phyloP scores from a whole-genome alignment of 2,113 vertebrate species.

The Halcyon malimbica region DNA sequence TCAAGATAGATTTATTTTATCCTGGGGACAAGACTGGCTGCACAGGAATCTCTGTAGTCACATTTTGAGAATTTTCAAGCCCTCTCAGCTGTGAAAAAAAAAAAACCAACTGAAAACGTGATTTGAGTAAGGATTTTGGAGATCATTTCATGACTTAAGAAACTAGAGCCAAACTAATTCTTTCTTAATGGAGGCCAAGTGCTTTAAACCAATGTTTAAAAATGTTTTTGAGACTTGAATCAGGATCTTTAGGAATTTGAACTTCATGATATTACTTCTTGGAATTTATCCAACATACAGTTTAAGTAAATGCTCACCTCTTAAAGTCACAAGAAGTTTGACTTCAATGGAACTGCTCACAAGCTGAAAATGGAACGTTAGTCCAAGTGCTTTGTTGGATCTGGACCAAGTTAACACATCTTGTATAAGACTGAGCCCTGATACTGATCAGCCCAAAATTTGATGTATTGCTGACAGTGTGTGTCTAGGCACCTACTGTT shows the following conservation, averaged over 20 bases:
- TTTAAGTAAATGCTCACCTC: neutral
- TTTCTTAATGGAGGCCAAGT: neutral
- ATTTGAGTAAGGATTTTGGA: neutral
- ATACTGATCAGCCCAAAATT: neutral
- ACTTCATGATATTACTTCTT: neutral
- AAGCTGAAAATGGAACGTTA: neutral
- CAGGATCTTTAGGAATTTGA: neutral
- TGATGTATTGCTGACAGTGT: neutral
- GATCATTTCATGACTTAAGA: neutral
- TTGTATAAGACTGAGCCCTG: neutral
- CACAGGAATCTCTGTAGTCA: neutral
- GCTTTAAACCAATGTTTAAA: neutral
- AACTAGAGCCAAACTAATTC: neutral
- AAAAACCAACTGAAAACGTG: neutral
- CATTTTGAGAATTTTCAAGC: neutral
- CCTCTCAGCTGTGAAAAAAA: neutral
- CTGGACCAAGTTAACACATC: neutral
- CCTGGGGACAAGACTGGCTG: neutral
- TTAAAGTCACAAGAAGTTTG: neutral
- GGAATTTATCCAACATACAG: neutral
- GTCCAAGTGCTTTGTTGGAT: neutral
- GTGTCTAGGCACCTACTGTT: neutral
- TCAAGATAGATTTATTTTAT: neutral
- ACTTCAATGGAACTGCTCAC: neutral
- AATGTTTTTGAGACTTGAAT: neutral